Evolutionary conservation across 1,140 invertebrate genomes (phyloP).

Genomic region (Asobara japonica): DNA sequence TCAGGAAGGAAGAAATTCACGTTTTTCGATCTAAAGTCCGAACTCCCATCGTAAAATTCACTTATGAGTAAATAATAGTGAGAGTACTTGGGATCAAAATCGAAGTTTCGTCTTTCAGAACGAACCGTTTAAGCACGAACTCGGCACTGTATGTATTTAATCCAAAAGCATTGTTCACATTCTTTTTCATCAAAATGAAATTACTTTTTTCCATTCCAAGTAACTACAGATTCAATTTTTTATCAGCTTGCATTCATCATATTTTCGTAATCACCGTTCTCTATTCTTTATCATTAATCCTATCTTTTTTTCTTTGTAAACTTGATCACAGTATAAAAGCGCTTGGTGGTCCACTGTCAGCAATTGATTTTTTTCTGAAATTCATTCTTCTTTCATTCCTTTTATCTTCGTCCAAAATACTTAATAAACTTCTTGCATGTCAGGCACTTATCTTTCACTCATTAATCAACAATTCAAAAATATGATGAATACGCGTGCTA

Average conservation of each 20-base stretch:
- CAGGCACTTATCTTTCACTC: conserved; percentile 40
- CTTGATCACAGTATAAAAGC: conserved; percentile 61
- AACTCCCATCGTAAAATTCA: too few species aligned
- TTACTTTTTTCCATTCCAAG: background rate
- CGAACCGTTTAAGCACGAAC: too few species aligned
- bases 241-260: conserved; percentile 20
- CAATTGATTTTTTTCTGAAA: conserved; percentile 15
- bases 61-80: too few species aligned
- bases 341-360: conserved; percentile 29
- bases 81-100: too few species aligned
- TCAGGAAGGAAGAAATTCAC: background rate
- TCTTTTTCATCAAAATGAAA: background rate
- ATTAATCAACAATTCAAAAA: conserved; percentile 43
- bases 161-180: background rate
- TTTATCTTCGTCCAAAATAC: conserved; percentile 6
- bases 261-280: conserved; percentile 36
- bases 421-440: conserved; percentile 19
- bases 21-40: too few species aligned
- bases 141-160: background rate
- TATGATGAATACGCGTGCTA: conserved; percentile 50
- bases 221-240: conserved; percentile 9
- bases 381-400: background rate
- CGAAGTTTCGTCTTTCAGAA: too few species aligned
- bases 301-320: conserved; percentile 55
- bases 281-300: conserved; percentile 52